Evolutionary conservation across 2,113 vertebrate genomes (phyloP).

Genomic region (Stegostoma tigrinum): DNA sequence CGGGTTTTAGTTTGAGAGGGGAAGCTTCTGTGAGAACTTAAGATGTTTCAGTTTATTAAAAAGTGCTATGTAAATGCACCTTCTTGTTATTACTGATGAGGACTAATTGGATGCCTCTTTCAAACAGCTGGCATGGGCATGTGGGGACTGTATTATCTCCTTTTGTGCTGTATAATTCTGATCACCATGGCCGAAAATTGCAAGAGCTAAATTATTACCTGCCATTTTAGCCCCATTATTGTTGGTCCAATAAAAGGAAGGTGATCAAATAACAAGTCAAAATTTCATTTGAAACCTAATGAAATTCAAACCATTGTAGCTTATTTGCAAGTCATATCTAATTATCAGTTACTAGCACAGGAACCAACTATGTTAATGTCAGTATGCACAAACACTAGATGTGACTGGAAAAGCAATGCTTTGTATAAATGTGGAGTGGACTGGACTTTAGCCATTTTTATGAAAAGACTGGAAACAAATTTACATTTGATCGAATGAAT

Average conservation of each 20-base stretch:
- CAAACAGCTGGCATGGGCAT: neutral
- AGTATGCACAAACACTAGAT: neutral
- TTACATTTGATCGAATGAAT: constrained; percentile 7
- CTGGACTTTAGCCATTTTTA: constrained; percentile 15
- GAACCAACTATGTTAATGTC: neutral
- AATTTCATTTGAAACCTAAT: neutral
- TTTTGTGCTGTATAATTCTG: neutral
- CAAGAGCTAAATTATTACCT: neutral
- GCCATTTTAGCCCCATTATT: neutral
- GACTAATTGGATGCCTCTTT: neutral
- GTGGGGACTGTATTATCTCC: neutral
- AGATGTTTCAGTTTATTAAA: neutral
- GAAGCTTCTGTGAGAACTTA: neutral
- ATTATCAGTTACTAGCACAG: neutral
- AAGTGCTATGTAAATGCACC: neutral
- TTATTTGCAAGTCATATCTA: neutral
- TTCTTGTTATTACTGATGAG: neutral
- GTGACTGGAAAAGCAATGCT: neutral
- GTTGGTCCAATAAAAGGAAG: neutral
- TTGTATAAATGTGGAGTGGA: neutral
- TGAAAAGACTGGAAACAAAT: constrained; percentile 6
- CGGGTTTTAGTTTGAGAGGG: too few relatives aligned
- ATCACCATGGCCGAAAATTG: neutral
- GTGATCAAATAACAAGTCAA: neutral
- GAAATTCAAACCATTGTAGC: neutral